phyloP scores from a whole-genome alignment of 2,113 vertebrate genomes.

The Semicossyphus pulcher region DNA sequence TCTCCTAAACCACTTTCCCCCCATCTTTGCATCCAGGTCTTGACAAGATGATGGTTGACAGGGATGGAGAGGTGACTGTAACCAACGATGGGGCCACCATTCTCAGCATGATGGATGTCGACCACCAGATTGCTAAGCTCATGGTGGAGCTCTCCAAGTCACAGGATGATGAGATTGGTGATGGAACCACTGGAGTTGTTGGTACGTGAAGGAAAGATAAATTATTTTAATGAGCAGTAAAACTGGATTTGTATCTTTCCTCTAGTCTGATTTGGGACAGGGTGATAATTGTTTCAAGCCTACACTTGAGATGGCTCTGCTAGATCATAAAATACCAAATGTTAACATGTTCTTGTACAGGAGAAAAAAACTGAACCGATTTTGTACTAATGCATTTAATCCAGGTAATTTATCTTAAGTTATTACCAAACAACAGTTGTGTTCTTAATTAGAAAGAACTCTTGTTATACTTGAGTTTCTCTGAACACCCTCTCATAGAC shows the following conservation, averaged over 20 bases:
- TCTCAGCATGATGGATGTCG: conserved; percentile 98
- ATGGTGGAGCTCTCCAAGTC: conserved; percentile 99
- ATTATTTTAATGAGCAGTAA: neutral
- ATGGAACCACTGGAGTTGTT: conserved; percentile 98
- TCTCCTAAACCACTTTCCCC: neutral
- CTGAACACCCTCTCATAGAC: neutral
- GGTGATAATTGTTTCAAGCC: no score
- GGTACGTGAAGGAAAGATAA: conserved; percentile 82
- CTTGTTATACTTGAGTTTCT: neutral
- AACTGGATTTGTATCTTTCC: neutral
- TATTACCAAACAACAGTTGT: neutral
- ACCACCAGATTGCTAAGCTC: conserved; percentile 97
- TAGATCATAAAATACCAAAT: no score
- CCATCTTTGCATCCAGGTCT: conserved; percentile 83
- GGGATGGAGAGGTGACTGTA: conserved; percentile 96
- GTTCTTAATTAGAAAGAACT: neutral
- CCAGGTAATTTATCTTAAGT: neutral
- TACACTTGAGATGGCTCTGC: no score
- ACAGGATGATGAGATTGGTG: conserved; percentile 98
- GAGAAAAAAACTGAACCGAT: neutral
- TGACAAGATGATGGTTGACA: conserved; percentile 99
- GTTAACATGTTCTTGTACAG: neutral
- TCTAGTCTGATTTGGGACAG: neutral
- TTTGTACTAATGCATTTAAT: neutral
- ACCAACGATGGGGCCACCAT: conserved; percentile 99